A percentile compares a stretch with the other conserved stretches of the same genome.
Conservation (phyloP, 2,113 vertebrate species). For the Rhineura floridana region DNA sequence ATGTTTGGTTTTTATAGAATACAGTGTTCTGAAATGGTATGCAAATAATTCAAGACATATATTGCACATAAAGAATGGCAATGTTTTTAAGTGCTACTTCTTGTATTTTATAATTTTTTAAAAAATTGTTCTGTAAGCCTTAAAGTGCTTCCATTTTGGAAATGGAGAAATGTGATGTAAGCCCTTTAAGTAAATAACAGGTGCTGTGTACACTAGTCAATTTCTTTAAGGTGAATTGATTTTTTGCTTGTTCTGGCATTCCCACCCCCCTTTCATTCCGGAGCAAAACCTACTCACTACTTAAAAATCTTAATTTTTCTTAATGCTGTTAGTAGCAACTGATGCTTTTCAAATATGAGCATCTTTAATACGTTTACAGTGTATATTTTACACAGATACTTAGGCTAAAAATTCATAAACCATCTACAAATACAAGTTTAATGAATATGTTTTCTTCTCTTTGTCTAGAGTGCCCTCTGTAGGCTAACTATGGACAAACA, state of each 20-base stretch:
- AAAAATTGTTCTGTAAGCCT: not conserved
- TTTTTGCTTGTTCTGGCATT: not conserved
- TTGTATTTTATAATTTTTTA: not conserved
- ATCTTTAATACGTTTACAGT: not conserved
- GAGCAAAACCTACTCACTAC: not conserved
- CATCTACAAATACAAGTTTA: fast-evolving
- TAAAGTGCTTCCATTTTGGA: no score
- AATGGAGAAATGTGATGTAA: no score
- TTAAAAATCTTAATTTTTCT: not conserved
- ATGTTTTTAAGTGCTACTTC: not conserved
- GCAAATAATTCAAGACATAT: not conserved
- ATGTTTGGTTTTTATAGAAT: not conserved
- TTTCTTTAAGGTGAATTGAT: not conserved
- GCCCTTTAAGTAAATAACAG: not conserved
- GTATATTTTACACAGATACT: no score
- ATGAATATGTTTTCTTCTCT: fast-evolving
- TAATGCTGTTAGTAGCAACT: not conserved
- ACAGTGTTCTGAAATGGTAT: not conserved
- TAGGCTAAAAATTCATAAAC: not conserved
- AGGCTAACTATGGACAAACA: not conserved
- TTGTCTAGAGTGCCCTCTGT: not conserved
- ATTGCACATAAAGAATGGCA: not conserved
- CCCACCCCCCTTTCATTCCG: not conserved
- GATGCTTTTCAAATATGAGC: not conserved
- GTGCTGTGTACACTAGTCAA: no score